A percentile compares a stretch with the other conserved stretches of the same genome.
Conservation (phyloP, 2,888 invertebrate genomes). For the Volucella zonaria region DNA sequence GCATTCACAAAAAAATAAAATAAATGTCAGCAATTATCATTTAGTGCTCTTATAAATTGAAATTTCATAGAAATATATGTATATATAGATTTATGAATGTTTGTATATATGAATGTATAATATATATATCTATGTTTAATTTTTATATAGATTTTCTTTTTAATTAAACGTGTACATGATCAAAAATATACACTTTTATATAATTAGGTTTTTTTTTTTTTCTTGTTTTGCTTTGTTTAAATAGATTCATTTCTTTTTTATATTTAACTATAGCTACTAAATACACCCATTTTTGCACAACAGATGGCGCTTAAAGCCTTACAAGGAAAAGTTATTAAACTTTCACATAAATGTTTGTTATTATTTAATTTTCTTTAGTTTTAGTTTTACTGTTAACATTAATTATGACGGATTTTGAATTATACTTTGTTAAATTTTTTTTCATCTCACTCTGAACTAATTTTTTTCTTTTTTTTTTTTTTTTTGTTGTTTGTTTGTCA, state of each 20-base stretch:
- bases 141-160: constrained; percentile 27
- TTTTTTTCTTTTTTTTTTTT: constrained; percentile 26
- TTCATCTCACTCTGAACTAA: constrained; percentile 59
- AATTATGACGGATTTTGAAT: constrained; percentile 63
- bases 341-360: constrained; percentile 11
- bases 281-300: constrained; percentile 69
- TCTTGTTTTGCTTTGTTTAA: constrained; percentile 28
- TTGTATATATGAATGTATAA: constrained; percentile 23
- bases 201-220: no score
- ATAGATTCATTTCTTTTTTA: constrained; percentile 57
- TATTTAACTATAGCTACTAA: constrained; percentile 49
- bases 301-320: constrained; percentile 71
- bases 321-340: constrained; percentile 41
- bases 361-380: constrained; percentile 16
- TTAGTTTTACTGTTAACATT: constrained; percentile 55
- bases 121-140: constrained; percentile 9
- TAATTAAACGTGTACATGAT: constrained; percentile 58
- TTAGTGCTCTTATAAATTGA: constrained; percentile 37
- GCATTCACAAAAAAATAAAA: constrained; percentile 38
- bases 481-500: no score
- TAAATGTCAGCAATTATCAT: constrained; percentile 8
- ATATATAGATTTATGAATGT: constrained; percentile 39
- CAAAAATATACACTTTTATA: constrained; percentile 61
- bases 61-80: constrained; percentile 72
- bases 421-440: constrained; percentile 35